phyloP scores from a whole-genome alignment of 2,888 invertebrate species.

The Sclerodermus sp. region DNA sequence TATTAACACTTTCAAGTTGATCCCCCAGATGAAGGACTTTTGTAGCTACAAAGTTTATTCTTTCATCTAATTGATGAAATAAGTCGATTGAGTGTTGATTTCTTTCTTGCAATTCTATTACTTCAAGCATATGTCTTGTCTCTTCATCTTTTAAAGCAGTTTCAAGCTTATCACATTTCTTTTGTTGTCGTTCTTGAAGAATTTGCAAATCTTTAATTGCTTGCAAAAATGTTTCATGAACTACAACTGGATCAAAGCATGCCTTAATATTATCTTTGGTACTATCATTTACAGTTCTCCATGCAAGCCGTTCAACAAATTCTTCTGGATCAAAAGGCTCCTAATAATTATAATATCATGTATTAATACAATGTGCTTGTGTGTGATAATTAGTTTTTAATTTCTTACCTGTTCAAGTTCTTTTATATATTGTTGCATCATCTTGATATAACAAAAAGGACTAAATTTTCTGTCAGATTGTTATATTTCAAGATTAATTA shows the following conservation, averaged over 20 bases:
- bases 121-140: constrained; percentile 76
- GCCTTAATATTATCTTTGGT: constrained; percentile 69
- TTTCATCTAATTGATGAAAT: constrained; percentile 90
- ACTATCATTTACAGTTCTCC: constrained; percentile 80
- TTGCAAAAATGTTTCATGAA: constrained; percentile 90
- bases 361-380: constrained; percentile 21
- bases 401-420: constrained; percentile 77
- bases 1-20: constrained; percentile 95
- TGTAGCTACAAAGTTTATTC: constrained; percentile 95
- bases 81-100: constrained; percentile 86
- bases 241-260: constrained; percentile 81
- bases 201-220: constrained; percentile 82
- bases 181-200: constrained; percentile 81
- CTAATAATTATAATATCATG: too few species aligned
- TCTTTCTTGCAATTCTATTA: constrained; percentile 79
- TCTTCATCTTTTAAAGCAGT: constrained; percentile 84
- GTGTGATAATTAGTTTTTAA: neutral
- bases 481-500: too few species aligned
- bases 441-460: constrained; percentile 64
- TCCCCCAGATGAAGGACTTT: constrained; percentile 98
- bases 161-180: constrained; percentile 84
- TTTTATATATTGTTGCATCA: constrained; percentile 87
- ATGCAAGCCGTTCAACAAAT: constrained; percentile 95
- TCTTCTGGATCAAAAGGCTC: constrained; percentile 97
- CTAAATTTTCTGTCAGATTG: too few species aligned